A percentile compares a stretch with the other conserved stretches of the same genome.
phyloP scores from a whole-genome alignment of 1,140 invertebrate species.

The Hestina assimilis region DNA sequence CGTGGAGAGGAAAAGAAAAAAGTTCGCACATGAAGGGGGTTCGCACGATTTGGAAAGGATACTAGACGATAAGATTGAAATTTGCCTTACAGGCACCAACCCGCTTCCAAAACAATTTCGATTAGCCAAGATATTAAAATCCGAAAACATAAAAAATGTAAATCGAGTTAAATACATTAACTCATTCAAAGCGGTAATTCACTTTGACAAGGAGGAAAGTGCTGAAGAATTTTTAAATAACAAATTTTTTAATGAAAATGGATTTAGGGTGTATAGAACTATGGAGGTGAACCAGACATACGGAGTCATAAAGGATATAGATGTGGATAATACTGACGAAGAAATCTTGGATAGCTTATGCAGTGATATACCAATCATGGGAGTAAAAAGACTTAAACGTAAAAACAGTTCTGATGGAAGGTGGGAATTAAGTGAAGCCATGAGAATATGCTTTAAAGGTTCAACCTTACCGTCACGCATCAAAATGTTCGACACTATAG shows the following conservation, averaged over 20 bases:
- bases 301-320: slow-evolving; percentile 23
- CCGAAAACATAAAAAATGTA: slow-evolving; percentile 13
- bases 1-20: no score
- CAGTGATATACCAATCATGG: slow-evolving; percentile 8
- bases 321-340: slow-evolving; percentile 7
- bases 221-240: slow-evolving; percentile 1
- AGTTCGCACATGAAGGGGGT: no score
- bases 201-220: slow-evolving; percentile 18
- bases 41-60: no score
- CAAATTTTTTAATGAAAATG: slow-evolving; percentile 15
- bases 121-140: slow-evolving; percentile 18
- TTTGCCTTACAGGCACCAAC: slow-evolving; percentile 5
- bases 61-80: no score
- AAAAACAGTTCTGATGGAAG: slow-evolving; percentile 11
- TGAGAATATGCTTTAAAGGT: no score
- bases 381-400: slow-evolving; percentile 24
- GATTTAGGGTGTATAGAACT: slow-evolving; percentile 12
- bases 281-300: slow-evolving; percentile 12
- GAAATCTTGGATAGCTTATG: slow-evolving; percentile 10
- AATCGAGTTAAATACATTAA: slow-evolving; percentile 18
- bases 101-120: slow-evolving; percentile 20
- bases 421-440: no score
- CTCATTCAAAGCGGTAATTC: slow-evolving; percentile 16
- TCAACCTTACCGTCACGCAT: no score
- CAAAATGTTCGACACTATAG: slow-evolving; percentile 23